phyloP scores from a whole-genome alignment of 2,888 invertebrate genomes.

The Amiota communis region DNA sequence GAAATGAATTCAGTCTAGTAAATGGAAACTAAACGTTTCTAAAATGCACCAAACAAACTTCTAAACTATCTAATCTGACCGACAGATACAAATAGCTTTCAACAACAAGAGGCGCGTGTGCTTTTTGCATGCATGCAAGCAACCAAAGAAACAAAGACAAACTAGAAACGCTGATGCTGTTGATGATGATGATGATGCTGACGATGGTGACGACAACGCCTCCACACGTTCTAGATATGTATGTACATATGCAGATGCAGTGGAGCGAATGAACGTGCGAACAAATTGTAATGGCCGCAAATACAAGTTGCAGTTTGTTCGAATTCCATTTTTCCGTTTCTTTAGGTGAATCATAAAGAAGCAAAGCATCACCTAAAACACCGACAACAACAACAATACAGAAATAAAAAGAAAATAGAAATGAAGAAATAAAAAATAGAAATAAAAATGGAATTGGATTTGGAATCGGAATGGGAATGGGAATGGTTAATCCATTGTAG shows the following conservation, averaged over 20 bases:
- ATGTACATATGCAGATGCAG: slow-evolving; percentile 2
- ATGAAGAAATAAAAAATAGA: not conserved
- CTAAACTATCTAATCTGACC: slow-evolving; percentile 61
- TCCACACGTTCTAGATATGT: slow-evolving; percentile 13
- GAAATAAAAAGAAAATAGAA: slow-evolving; percentile 17
- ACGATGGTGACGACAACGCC: slow-evolving; percentile 43
- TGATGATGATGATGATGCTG: slow-evolving; percentile 37
- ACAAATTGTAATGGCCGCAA: slow-evolving; percentile 50
- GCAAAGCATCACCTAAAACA: slow-evolving; percentile 15
- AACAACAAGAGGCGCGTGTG: slow-evolving; percentile 58
- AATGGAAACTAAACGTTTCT: no score
- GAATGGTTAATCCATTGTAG: not conserved
- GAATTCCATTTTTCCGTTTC: not conserved
- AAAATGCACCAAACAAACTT: no score
- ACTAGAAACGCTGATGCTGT: slow-evolving; percentile 38
- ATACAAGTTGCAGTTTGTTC: slow-evolving; percentile 24
- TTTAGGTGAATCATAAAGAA: slow-evolving; percentile 4
- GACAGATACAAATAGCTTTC: slow-evolving; percentile 67
- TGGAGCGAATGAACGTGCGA: slow-evolving; percentile 49
- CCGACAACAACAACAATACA: not conserved
- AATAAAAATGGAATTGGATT: not conserved
- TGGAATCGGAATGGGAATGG: not conserved
- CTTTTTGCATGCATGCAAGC: slow-evolving; percentile 58
- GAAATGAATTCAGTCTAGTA: not conserved
- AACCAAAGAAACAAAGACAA: not conserved